phyloP scores from a whole-genome alignment of 2,797 vertebrate species.

The Pterois miles region DNA sequence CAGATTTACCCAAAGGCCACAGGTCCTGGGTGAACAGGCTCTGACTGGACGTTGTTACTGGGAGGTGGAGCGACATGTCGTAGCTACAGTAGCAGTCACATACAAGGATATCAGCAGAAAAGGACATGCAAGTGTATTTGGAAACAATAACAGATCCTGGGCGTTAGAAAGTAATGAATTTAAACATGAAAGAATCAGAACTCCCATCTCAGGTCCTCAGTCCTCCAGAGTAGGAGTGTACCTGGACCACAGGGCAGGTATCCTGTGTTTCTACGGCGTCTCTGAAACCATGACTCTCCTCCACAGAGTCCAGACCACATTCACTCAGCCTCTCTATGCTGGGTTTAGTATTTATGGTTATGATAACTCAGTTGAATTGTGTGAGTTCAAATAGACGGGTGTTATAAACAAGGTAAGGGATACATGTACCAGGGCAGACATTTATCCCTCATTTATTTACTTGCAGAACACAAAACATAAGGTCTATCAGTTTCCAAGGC shows the following conservation, averaged over 20 bases:
- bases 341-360: background rate
- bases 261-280: background rate
- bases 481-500: too few relatives aligned
- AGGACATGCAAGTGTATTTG: background rate
- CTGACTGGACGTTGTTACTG: slow-evolving; percentile 1
- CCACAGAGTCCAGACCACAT: slow-evolving; percentile 25
- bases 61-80: background rate
- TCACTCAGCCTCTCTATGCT: slow-evolving; percentile 5
- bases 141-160: background rate
- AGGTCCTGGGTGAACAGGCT: slow-evolving; percentile 4
- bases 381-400: too few relatives aligned
- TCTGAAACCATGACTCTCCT: slow-evolving; percentile 1
- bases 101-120: background rate
- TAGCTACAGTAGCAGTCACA: background rate
- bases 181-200: background rate
- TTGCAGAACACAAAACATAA: too few relatives aligned
- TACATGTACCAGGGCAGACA: too few relatives aligned
- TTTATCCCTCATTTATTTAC: too few relatives aligned
- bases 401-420: too few relatives aligned
- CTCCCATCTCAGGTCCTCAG: background rate
- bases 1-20: too few relatives aligned
- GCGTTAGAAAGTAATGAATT: background rate
- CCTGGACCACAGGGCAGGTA: slow-evolving; percentile 11
- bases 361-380: too few relatives aligned
- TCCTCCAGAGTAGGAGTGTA: background rate